Evolutionary conservation across 2,797 vertebrate genomes (phyloP).

Genomic region (Alca torda): DNA sequence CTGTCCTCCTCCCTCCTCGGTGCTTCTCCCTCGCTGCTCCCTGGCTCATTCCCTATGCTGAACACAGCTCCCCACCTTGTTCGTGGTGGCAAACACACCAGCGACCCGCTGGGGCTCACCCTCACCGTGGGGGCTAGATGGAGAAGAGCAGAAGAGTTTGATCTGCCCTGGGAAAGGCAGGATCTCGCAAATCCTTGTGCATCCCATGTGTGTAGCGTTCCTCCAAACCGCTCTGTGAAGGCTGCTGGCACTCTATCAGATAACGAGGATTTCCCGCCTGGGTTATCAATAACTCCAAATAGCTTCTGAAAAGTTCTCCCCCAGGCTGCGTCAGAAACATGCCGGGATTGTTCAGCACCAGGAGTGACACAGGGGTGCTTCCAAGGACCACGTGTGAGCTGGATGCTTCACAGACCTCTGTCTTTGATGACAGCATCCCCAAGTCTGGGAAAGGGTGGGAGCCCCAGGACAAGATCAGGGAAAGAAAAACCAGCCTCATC

Average conservation of each 20-base stretch:
- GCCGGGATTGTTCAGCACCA: neutral
- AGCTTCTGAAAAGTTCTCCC: neutral
- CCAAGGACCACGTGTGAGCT: neutral
- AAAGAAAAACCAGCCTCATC: neutral
- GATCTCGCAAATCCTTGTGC: neutral
- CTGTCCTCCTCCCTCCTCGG: neutral
- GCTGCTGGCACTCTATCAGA: neutral
- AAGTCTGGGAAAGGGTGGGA: neutral
- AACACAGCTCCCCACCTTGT: neutral
- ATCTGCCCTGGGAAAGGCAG: neutral
- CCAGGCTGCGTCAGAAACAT: fast-evolving
- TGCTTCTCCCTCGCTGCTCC: neutral
- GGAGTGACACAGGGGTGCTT: neutral
- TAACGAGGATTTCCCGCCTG: neutral
- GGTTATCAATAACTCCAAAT: neutral
- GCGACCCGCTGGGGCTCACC: fast-evolving
- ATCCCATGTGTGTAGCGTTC: fast-evolving
- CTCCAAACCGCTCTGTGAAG: neutral
- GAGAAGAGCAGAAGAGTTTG: neutral
- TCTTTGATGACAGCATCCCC: neutral
- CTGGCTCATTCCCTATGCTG: neutral
- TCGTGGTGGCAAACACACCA: neutral
- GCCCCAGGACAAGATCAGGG: no score
- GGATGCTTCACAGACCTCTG: neutral
- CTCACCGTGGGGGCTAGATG: neutral